These are phyloP conservation scores for Bombus vancouverensis DNA, from an alignment of 1,140 invertebrate species.

Conservation along the genomic window DNA sequence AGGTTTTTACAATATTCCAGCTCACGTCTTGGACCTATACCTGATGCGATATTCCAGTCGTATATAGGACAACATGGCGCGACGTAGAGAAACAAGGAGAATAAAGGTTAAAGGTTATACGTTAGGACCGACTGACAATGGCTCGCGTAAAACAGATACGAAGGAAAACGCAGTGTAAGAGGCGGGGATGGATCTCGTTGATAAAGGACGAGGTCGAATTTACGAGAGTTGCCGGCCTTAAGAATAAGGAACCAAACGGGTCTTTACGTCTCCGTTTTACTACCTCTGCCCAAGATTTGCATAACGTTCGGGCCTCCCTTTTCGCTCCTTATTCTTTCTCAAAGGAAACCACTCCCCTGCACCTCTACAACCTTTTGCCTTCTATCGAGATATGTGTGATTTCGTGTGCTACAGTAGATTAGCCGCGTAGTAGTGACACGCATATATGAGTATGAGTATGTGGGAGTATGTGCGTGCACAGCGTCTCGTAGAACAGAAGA, in stretches of 20 bases:
- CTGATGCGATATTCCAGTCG: neutral
- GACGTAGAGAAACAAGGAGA: neutral
- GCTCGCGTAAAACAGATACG: slow-evolving; percentile 67
- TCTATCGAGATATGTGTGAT: too few species aligned
- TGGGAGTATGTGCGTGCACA: too few species aligned
- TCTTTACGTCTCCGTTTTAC: slow-evolving; percentile 68
- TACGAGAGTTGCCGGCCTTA: slow-evolving; percentile 68
- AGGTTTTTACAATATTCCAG: neutral
- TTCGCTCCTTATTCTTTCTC: neutral
- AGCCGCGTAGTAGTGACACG: too few species aligned
- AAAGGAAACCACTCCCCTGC: neutral
- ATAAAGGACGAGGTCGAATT: slow-evolving; percentile 68
- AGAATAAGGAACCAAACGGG: slow-evolving; percentile 64
- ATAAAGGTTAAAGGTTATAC: slow-evolving; percentile 13
- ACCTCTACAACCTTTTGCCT: neutral
- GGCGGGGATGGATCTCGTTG: slow-evolving; percentile 65
- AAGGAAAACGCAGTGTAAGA: slow-evolving; percentile 41
- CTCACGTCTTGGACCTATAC: neutral
- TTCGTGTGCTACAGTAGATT: too few species aligned
- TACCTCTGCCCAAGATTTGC: slow-evolving; percentile 67
- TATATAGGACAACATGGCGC: neutral
- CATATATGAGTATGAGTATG: too few species aligned
- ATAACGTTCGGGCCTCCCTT: slow-evolving; percentile 56
- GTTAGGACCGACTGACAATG: slow-evolving; percentile 54
- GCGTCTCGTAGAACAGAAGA: too few species aligned